phyloP scores from a whole-genome alignment of 2,113 vertebrate genomes.

The Misgurnus mizolepis region DNA sequence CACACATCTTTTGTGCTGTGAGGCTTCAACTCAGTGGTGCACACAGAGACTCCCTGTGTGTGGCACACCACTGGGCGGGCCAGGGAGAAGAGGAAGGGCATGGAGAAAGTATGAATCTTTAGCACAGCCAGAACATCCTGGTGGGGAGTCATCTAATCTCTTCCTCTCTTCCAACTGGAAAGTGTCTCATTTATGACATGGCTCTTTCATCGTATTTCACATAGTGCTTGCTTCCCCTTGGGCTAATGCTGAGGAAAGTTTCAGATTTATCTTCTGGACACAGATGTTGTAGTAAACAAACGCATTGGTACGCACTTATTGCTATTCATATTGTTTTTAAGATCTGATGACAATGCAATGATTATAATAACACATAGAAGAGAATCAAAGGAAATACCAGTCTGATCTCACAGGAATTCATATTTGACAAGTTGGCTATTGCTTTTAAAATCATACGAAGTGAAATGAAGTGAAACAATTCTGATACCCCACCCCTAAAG shows the following conservation, averaged over 20 bases:
- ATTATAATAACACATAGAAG: not conserved
- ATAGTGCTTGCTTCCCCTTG: constrained; percentile 33
- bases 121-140: constrained; percentile 57
- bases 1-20: constrained; percentile 32
- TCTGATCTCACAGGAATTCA: too few relatives aligned
- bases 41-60: constrained; percentile 44
- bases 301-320: too few relatives aligned
- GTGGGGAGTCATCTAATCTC: constrained; percentile 52
- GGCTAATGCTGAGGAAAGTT: constrained; percentile 28
- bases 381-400: too few relatives aligned
- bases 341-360: not conserved
- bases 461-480: too few relatives aligned
- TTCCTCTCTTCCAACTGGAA: constrained; percentile 42
- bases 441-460: too few relatives aligned
- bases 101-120: constrained; percentile 48
- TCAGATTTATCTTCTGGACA: constrained; percentile 8
- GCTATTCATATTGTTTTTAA: too few relatives aligned
- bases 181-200: constrained; percentile 33
- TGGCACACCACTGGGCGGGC: constrained; percentile 55
- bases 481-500: too few relatives aligned
- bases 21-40: constrained; percentile 45
- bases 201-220: constrained; percentile 44
- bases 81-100: constrained; percentile 49
- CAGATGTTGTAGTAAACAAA: too few relatives aligned
- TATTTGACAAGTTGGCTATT: too few relatives aligned